A percentile compares a stretch with the other conserved stretches of the same genome.
Conservation (phyloP, 2,797 vertebrate species). For the Peromyscus melanophrys region DNA sequence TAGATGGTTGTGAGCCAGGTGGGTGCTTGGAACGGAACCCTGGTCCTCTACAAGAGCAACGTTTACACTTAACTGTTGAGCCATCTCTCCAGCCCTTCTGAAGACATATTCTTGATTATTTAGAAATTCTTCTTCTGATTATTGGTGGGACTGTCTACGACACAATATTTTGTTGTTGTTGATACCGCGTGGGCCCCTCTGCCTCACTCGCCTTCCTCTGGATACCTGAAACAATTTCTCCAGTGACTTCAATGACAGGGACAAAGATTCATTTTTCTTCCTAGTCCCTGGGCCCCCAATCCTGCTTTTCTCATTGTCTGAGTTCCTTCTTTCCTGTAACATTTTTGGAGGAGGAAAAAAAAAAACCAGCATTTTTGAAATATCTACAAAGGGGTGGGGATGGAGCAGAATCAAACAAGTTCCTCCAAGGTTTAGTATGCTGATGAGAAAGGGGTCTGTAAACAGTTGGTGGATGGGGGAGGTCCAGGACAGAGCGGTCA, state of each 20-base stretch:
- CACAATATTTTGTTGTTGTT: neutral
- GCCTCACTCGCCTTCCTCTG: neutral
- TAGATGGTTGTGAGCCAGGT: neutral
- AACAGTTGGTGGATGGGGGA: neutral
- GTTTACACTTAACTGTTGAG: neutral
- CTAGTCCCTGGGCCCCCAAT: neutral
- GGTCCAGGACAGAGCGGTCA: neutral
- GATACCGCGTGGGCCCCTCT: neutral
- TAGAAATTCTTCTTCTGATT: conserved; percentile 24
- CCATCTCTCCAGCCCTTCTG: neutral
- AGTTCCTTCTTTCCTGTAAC: conserved; percentile 40
- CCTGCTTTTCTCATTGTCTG: conserved; percentile 63
- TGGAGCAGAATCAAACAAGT: neutral
- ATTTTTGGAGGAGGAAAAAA: conserved; percentile 2
- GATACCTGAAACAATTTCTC: conserved; percentile 32
- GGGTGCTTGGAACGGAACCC: neutral
- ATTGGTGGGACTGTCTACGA: neutral
- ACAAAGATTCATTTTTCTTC: conserved; percentile 60
- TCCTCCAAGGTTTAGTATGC: neutral
- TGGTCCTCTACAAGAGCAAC: neutral
- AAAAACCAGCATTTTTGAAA: conserved; percentile 47
- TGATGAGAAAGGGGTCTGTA: neutral
- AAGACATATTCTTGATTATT: neutral
- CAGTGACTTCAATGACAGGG: neutral
- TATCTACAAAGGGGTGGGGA: neutral